These are phyloP conservation scores for Agrochola litura DNA, from an alignment of 2,888 invertebrate genomes.

Conservation along the genomic window DNA sequence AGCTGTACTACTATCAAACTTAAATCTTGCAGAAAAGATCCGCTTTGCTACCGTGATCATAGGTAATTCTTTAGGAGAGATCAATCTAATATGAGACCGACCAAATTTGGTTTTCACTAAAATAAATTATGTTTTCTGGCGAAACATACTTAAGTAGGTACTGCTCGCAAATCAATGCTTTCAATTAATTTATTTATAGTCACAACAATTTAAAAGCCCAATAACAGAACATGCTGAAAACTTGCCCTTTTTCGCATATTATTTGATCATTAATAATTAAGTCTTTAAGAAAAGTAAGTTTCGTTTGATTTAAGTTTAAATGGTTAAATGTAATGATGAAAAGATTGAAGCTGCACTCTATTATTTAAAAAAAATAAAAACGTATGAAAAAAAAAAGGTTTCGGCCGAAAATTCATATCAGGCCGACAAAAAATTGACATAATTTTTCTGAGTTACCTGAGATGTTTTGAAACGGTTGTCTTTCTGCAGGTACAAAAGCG, in stretches of 20 bases:
- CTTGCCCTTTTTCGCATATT: too few species aligned
- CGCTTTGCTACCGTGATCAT: neutral
- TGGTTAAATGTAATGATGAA: neutral
- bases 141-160: neutral
- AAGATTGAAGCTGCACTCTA: neutral
- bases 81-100: neutral
- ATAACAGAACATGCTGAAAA: too few species aligned
- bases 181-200: neutral
- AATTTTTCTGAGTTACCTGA: neutral
- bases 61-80: neutral
- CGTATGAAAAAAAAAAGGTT: neutral
- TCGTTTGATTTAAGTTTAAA: too few species aligned
- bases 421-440: neutral
- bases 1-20: too few species aligned
- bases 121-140: neutral
- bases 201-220: too few species aligned
- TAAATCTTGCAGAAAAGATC: too few species aligned
- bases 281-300: too few species aligned
- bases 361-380: neutral
- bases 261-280: too few species aligned
- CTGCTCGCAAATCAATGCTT: neutral
- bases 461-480: neutral
- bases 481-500: constrained; percentile 93
- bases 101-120: neutral
- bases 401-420: neutral